Evolutionary conservation across 2,797 vertebrate genomes (phyloP), one percentile per base, ranked within the genome.

Genomic region (Silurus aristotelis): DNA sequence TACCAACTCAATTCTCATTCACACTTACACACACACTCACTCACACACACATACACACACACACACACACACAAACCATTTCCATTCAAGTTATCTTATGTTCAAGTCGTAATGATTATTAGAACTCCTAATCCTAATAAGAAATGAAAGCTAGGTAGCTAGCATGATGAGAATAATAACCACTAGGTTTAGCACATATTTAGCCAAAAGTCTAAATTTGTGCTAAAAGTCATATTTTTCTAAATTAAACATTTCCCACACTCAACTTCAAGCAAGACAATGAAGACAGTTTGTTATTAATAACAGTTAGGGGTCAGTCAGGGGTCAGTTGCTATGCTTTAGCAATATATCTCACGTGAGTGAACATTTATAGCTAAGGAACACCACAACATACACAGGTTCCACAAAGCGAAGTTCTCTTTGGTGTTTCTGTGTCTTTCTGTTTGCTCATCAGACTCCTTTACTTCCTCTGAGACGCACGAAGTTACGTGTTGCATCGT

Each of bases 1-100:
- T 87, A 86, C 89, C 80, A 68, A 86, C 89, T 89, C 90, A 89
- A 64, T 61, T 89, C 83, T 48, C 8, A 85, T 48, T 80, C 78
- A 73, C 66, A 83, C 71, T 68, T 46, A 81, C 73, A 83, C 80
- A 78, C 68, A 84, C 83, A 64, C 83, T 73, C 46, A 63, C 71
- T 72, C 71, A 76, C 77, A 86, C 78, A 31, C 43, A 66, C 77
- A 63, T 43, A 64, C 77, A 60, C 68, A 61, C 68, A 71, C 48
- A 72, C 27, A 55, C 43, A 43, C 6, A 82, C 20, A 52, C 8
- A 52, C 48, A 52, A 2, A 13, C 77, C 61, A 10, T 63, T 63
- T 46, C 77, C 22, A 63, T 15, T 46, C 2, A 63, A 46, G n/a
- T 73, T 72, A 48, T 38, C 31, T 20, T 78, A 43, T 8, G 2